phyloP scores from a whole-genome alignment of 2,113 vertebrate species.

The Grallaria varia region DNA sequence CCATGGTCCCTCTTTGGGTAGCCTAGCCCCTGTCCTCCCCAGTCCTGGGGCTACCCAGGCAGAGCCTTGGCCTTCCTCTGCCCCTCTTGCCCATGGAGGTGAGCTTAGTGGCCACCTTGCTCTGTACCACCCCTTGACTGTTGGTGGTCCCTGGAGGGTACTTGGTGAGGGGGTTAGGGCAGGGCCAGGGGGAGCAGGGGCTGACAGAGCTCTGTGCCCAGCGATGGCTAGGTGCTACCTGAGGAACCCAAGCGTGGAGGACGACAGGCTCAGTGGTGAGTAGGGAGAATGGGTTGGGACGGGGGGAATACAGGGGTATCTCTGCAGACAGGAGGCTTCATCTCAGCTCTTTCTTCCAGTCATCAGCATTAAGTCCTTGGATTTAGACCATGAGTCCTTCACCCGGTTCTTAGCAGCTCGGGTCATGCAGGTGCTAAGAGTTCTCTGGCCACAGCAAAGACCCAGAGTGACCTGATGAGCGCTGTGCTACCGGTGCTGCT shows the following conservation, averaged over 20 bases:
- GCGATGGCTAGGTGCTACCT: background rate
- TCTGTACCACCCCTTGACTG: background rate
- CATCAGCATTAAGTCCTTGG: background rate
- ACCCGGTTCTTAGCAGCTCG: background rate
- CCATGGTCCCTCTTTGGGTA: background rate
- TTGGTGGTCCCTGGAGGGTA: too few relatives aligned
- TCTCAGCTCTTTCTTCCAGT: background rate
- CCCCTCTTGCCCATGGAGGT: background rate
- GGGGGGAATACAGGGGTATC: background rate
- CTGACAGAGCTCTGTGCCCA: background rate
- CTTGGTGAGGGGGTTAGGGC: background rate
- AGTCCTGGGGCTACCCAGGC: background rate
- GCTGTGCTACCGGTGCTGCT: background rate
- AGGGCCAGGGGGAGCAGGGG: background rate
- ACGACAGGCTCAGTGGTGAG: background rate
- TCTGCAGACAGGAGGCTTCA: background rate
- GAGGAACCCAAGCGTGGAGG: fast-evolving
- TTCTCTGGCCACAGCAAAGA: background rate
- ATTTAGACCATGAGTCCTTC: background rate
- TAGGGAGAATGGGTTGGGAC: background rate
- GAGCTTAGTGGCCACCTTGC: background rate
- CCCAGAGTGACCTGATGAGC: background rate
- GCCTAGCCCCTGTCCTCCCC: too few relatives aligned
- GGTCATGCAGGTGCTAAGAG: background rate
- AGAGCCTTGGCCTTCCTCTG: background rate